phyloP scores from a whole-genome alignment of 2,113 vertebrate species.

The Lasiurus borealis region DNA sequence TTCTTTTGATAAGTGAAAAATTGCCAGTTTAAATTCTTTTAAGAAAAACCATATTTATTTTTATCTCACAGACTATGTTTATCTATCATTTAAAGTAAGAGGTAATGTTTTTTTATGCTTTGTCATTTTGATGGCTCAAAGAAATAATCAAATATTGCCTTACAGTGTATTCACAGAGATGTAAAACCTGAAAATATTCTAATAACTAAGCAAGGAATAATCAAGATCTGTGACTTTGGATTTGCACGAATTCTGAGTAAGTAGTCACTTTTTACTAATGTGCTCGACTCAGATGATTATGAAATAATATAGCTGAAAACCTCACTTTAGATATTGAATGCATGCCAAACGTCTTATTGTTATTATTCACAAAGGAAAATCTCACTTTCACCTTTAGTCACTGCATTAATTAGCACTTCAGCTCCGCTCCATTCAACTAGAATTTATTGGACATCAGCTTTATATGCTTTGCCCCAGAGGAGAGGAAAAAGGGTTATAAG shows the following conservation, averaged over 20 bases:
- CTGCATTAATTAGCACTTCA: neutral
- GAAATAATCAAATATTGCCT: slow-evolving; percentile 56
- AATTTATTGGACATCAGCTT: neutral
- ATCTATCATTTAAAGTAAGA: slow-evolving; percentile 35
- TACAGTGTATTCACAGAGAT: slow-evolving; percentile 85
- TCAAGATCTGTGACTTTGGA: slow-evolving; percentile 86
- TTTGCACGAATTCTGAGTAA: slow-evolving; percentile 85
- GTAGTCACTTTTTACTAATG: slow-evolving; percentile 52
- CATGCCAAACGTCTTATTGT: neutral
- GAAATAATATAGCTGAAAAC: neutral
- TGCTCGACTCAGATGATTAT: neutral
- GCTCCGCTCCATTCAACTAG: neutral
- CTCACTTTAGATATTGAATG: neutral
- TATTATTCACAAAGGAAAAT: neutral
- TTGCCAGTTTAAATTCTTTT: slow-evolving; percentile 2
- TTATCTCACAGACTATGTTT: neutral
- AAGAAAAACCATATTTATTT: neutral
- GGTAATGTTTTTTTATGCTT: slow-evolving; percentile 14
- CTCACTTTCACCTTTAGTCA: neutral
- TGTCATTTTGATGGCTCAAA: neutral
- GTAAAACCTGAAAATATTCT: slow-evolving; percentile 87
- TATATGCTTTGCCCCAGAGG: neutral
- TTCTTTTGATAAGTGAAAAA: slow-evolving; percentile 30
- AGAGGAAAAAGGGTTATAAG: slow-evolving; percentile 12
- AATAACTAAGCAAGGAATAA: slow-evolving; percentile 85